A percentile compares a stretch with the other conserved stretches of the same genome.
phyloP scores from a whole-genome alignment of 2,888 invertebrate genomes.

The Tetanocera ferruginea region DNA sequence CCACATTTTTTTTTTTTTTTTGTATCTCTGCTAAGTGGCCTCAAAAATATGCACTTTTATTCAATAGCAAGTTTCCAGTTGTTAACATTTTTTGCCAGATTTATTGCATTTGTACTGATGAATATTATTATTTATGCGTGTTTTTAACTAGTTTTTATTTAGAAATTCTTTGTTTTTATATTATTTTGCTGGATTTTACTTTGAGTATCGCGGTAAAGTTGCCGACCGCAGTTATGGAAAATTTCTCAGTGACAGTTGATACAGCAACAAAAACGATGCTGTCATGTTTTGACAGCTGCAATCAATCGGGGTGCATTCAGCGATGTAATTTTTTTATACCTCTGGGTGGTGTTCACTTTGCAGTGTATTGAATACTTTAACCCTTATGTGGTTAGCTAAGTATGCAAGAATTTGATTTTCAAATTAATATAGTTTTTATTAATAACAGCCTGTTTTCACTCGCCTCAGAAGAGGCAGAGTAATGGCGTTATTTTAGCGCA shows the following conservation, averaged over 20 bases:
- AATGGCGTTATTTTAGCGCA: no score
- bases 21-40: not conserved
- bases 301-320: not conserved
- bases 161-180: not conserved
- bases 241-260: constrained; percentile 19
- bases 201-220: not conserved
- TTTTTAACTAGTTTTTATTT: constrained; percentile 1
- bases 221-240: constrained; percentile 8
- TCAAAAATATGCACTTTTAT: not conserved
- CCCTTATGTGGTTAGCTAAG: no score
- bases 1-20: not conserved
- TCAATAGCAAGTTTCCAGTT: not conserved
- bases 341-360: not conserved
- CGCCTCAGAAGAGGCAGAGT: no score
- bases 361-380: no score
- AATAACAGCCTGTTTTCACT: no score
- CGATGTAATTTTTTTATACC: no score
- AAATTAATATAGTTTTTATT: no score
- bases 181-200: not conserved
- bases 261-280: constrained; percentile 15
- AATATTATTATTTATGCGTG: not conserved
- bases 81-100: not conserved
- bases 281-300: constrained; percentile 26
- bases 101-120: not conserved
- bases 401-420: no score